Evolutionary conservation across 1,140 invertebrate genomes (phyloP).

Genomic region (Drosophila takahashii): DNA sequence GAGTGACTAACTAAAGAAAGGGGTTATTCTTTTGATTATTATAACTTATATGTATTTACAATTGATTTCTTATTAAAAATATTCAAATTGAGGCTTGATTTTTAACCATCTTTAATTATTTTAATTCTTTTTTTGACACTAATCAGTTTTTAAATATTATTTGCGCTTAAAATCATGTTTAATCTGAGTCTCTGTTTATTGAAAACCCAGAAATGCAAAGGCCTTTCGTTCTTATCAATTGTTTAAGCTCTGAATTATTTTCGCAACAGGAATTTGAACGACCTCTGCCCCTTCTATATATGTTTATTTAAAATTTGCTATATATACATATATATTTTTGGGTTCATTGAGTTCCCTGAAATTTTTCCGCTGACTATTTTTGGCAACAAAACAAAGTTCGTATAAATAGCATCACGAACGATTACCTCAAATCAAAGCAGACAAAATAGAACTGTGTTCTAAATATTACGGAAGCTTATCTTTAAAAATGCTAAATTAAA

Average conservation of each 20-base stretch:
- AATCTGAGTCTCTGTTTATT: neutral
- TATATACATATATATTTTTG: neutral
- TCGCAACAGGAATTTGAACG: neutral
- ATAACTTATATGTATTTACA: too few species aligned
- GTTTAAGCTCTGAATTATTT: neutral
- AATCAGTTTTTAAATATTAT: neutral
- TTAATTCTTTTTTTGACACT: too few species aligned
- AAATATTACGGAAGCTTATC: neutral
- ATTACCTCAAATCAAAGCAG: neutral
- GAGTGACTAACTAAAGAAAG: neutral
- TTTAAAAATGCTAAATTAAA: neutral
- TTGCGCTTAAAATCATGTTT: neutral
- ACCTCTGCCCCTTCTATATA: neutral
- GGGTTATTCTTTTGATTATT: too few species aligned
- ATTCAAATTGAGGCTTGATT: too few species aligned
- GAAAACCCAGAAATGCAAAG: neutral
- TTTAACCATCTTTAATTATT: too few species aligned
- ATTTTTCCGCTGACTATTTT: slow-evolving; percentile 13
- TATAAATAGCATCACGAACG: neutral
- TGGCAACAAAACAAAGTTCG: slow-evolving; percentile 5
- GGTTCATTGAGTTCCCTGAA: neutral
- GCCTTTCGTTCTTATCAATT: slow-evolving; percentile 15
- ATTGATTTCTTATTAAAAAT: too few species aligned
- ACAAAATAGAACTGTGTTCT: neutral
- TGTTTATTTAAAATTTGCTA: neutral